Evolutionary conservation across 1,140 invertebrate species (phyloP), one percentile per base, ranked within the genome.

Genomic region (Microplitis mediator): DNA sequence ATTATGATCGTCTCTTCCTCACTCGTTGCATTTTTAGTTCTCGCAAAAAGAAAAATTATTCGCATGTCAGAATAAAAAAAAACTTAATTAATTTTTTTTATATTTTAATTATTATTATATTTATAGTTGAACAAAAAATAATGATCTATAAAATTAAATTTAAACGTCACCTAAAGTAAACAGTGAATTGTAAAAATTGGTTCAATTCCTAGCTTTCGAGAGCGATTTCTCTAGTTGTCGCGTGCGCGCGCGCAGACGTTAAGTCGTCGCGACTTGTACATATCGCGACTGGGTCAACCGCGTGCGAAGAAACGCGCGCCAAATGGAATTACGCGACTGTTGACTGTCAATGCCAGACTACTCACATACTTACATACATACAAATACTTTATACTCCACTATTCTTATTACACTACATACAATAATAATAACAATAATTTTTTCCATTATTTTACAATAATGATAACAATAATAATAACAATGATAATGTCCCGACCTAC

Each of bases 221-320:
- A 58, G 62, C 70, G 70, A 71, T 71, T 71, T 71, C 70, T 71
- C 70, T 71, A 71, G 16, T 65, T 65, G 51, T 65, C 54, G 62
- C 69, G 58, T 62, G 56, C 56, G 56, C 56, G 16, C 56, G 31
- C 56, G 16, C 56, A 58, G 16, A 58, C 56, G 13, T 54, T 4
- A 54, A 54, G 51, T 54, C 51, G 56, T 54, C 52, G 52, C 39
- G 39, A 45, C 39, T 45, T 11, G 6, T 45, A 45, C 11, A 45
- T 45, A 45, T 78, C 66, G 75, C 75, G 75, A 80, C 78, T 81
- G 78, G 79, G 79, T 81, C 79, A 81, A 68, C 72, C 73, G 72
- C 71, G 69, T 78, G 62, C 61, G 45, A 71, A 36, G 61, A 31
- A 71, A 71, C 61, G 61, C 70, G 70, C 70, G 70, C 70, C 70